Evolutionary conservation across 2,113 vertebrate genomes (phyloP), one percentile per base, ranked within the genome.

Genomic region (Meles meles): DNA sequence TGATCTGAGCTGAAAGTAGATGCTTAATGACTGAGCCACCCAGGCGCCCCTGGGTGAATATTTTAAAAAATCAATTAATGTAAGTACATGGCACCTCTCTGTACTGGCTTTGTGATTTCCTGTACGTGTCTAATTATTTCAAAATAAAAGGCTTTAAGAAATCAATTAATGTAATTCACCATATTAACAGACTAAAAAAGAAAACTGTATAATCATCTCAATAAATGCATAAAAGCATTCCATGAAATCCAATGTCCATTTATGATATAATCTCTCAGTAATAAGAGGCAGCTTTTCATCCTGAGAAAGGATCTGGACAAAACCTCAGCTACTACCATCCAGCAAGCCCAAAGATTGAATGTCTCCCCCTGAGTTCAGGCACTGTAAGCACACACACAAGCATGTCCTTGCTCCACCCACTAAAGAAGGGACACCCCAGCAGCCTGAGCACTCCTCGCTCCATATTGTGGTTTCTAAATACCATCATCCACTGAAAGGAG

Each of bases 331-430:
- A 18, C 17, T 8, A 0, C 2, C 12, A 5, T 1, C 23, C 39
- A 17, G 10, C 11, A 0, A 3, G 29, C 23, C 23, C 11, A 18
- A 77, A 20, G 49, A 72, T 21, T 2, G 11, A n/a, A 13, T 3
- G 21, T 34, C 47, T 57, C 29, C 59, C 72, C 59, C 42, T 18
- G 18, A 4, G 59, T 13, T 3, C 47, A 44, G 37, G 20, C 34
- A 25, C 1, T 17, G n/a, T 13, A 1, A 12, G 42, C 23, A 0
- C 7, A 39, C 5, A 1, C 18, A 37, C 23, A 3, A 21, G 10
- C 15, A 13, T 17, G 49, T 55, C 69, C 72, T 27, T 9, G 31
- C 7, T 39, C 61, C 11, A 1, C 6, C 37, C 49, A 0, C 39
- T 17, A 61, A 18, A 47, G 20, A 65, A 15, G 14, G 0, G 37